A percentile compares a stretch with the other conserved stretches of the same genome.
Evolutionary conservation across 2,113 vertebrate species (phyloP).

Genomic region (Nothocercus julius): DNA sequence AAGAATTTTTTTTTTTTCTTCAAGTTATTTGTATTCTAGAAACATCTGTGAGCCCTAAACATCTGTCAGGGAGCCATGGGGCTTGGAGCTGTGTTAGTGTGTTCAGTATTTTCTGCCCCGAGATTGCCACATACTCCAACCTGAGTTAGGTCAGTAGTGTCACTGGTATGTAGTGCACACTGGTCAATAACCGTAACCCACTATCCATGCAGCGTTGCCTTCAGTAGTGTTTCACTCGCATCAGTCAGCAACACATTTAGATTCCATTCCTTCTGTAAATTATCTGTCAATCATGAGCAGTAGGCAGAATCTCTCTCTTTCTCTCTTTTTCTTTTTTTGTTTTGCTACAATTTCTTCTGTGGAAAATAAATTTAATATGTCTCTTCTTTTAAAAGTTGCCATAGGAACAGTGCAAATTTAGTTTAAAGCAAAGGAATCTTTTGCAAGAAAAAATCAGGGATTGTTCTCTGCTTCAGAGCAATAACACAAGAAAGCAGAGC

Average conservation of each 20-base stretch:
- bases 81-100: not conserved
- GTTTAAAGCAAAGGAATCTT: not conserved
- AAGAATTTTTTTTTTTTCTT: not conserved
- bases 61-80: not conserved
- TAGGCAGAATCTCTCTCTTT: not conserved
- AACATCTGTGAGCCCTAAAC: not conserved
- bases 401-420: not conserved
- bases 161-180: not conserved
- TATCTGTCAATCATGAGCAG: not conserved
- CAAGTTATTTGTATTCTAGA: not conserved
- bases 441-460: not conserved
- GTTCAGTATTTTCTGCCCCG: not conserved
- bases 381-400: not conserved
- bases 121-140: not conserved
- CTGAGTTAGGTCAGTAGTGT: not conserved
- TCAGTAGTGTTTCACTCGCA: not conserved
- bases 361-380: not conserved
- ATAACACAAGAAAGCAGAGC: not conserved
- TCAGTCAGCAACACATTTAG: not conserved
- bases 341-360: not conserved
- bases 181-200: not conserved
- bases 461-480: not conserved
- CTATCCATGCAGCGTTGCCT: not conserved
- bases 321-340: not conserved
- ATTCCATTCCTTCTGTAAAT: conserved; percentile 9